Evolutionary conservation across 1,140 invertebrate species (phyloP), one percentile per base, ranked within the genome.

Genomic region (Eumeta japonica): DNA sequence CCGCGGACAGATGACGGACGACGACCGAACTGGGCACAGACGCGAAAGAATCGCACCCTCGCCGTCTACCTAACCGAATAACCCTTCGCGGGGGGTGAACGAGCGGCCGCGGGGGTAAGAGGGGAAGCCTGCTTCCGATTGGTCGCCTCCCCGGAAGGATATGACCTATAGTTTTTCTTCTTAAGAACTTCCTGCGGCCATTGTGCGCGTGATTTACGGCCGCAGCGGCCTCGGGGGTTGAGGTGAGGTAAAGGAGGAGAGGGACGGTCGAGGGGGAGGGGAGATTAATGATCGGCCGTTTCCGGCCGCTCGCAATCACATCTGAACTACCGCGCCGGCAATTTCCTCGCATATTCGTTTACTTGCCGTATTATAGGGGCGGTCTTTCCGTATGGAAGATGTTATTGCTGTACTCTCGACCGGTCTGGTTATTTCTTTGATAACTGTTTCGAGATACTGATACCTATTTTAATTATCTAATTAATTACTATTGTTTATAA

Each of bases 121-220:
- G 19, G 12, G 43, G n/a, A n/a, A 45, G 41, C 48, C 37, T 48
- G 52, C 51, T 62, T 71, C 66, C 68, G 68, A 73, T 71, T 71
- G 66, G 65, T 61, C 61, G 57, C 48, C 55, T 48, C 58, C 53
- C 59, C 53, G 66, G 68, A 73, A 71, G 68, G 68, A 73, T 71
- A 68, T 71, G 65, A 71, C 66, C 68, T 73, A 73, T 73, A 73
- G 62, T 66, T 66, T 66, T 63, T 66, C 60, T 66, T 66, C 62
- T 66, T 62, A 68, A 73, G 68, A 70, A 70, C 65, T 70, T 70
- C 68, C 68, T 59, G 28, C 53, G 58, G 50, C 53, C 59, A 70
- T 70, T 73, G 63, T 70, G 53, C 59, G 56, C 59, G 60, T 73
- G 68, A 73, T 73, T 68, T 73, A 73, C 62, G 55, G 49, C 10